Evolutionary conservation across 2,797 vertebrate genomes (phyloP), one percentile per base, ranked within the genome.

Genomic region (Tachyglossus aculeatus): DNA sequence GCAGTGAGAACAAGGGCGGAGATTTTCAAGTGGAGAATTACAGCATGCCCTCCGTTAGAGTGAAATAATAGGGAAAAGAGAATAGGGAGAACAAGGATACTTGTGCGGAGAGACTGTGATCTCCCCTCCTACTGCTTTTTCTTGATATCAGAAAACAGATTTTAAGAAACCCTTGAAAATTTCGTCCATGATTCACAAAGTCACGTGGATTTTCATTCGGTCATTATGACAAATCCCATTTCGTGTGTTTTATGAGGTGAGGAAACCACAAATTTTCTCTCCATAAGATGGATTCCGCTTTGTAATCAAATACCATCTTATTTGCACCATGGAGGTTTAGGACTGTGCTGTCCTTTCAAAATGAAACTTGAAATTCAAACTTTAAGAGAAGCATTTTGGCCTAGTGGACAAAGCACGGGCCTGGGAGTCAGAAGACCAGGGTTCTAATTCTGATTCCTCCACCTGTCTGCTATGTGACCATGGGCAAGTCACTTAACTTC

Each of bases 11-110:
- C 66, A 56, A 61, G 33, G 18, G 18, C 4, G 15, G 6, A 4
- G 37, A 58, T 73, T 68, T 32, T 51, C 36, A 43, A 63, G 38
- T 48, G 69, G 60, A 71, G 59, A 71, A 44, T 77, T 37, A 31
- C 4, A 27, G 40, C 7, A 38, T 7, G 19, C 67, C 37, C 60
- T 69, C 5, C 21, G 50, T 24, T 38, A 36, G 34, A 33, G 40
- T 8, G 18, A 51, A 44, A 27, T 13, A 37, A 31, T 48, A 12
- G 9, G 12, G 34, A 19, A 29, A 10, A 5, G 9, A 51, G 38
- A n/a, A n/a, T n/a, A 2, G 14, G 66, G 47, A 48, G 21, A n/a
- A 33, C 66, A 52, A 7, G 12, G 37, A 55, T 4, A 29, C 21
- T 9, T 16, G 54, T 9, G 9, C 3, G 1, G 24, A 2, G 0